Base-by-base conservation (phyloP, 2,888 invertebrate species). In the Tenthredo mesomela region DNA sequence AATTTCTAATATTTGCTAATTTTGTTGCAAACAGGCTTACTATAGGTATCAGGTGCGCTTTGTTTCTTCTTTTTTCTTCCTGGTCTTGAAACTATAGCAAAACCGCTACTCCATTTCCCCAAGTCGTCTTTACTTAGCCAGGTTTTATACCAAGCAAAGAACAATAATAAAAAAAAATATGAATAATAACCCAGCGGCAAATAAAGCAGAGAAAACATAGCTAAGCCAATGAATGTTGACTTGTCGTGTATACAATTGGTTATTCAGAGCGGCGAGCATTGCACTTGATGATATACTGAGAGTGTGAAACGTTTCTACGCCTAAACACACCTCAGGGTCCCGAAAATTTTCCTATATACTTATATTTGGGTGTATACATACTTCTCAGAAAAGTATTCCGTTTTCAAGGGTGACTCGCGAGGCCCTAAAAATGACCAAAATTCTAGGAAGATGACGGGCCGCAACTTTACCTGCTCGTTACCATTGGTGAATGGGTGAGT, bases 401-500 rank as follows among this genome's bases (percentile, higher is more conserved):
- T 61, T 80, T 61, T 80, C 58, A 33, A 80, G 78, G 58, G 40
- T 61, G 78, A 61, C 78, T 37, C 40, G 80, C 40, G 37, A 80
- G 80, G 80, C 37, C 58, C 61, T 61, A 54, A 58, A 33, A 78
- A 78, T 58, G 54, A 25, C 61, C n/a, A 18, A 21, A 33, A 80
- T 80, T 80, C 80, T 61, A 50, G 18, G 61, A 80, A 61, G 80
- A 80, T 58, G 80, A 80, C 58, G 80, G 58, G 21, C 50, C 40
- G 37, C 58, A 61, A 61, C 37, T 80, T 80, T 80, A 80, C 58
- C 80, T 80, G 80, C 29, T 80, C 61, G 80, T 80, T 61, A 80
- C 80, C 80, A 61, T 61, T 40, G 25, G 61, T 80, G 80, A 80
- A 80, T 80, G 80, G 80, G 61, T 61, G 80, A 80, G 80, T 37